Evolutionary conservation across 2,888 invertebrate genomes (phyloP), one percentile per base, ranked within the genome.

Genomic region (Perizoma flavofasciatum): DNA sequence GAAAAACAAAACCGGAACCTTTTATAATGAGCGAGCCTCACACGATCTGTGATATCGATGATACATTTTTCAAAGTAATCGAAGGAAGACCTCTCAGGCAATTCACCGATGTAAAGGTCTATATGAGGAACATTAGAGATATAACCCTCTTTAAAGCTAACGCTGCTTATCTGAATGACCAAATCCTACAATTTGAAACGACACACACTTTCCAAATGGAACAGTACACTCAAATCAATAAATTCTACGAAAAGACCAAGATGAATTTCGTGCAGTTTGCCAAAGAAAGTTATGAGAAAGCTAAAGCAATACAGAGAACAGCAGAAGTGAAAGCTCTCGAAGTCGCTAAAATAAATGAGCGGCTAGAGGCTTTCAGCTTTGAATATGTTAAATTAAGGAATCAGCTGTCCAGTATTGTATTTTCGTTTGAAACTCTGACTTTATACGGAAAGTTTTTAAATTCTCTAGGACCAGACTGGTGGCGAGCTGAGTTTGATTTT

Each of bases 21-120:
- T 68, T 70, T 41, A 71, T 74, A 34, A 71, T 71, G 69, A 65
- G 61, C 40, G 75, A 78, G 11, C 68, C 68, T 8, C 65, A 59
- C 43, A 76, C 78, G 0, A 71, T 81, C 37, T 74, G 74, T 57
- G 77, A 81, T 51, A 48, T 77, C 11, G 75, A 81, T 64, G 41
- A 65, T n/a, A 61, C 59, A 7, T 82, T 80, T 59, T 81, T 69
- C 58, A 75, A 75, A 63, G 53, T 71, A 33, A 66, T 79, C 22
- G 77, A 78, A 69, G 80, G 81, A 5, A 71, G 79, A 34, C 77
- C 77, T 5, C 33, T 81, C 6, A 67, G 77, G 48, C 72, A 69
- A 39, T 68, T 69, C 10, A 54, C 51, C 6, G 78, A 80, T 33
- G 61, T 75, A 3, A 80, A 79, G 62, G 67, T 72, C 5, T 77